These are phyloP conservation scores for Aspidapion aeneum DNA, from an alignment of 2,888 invertebrate genomes.

Conservation along the genomic window DNA sequence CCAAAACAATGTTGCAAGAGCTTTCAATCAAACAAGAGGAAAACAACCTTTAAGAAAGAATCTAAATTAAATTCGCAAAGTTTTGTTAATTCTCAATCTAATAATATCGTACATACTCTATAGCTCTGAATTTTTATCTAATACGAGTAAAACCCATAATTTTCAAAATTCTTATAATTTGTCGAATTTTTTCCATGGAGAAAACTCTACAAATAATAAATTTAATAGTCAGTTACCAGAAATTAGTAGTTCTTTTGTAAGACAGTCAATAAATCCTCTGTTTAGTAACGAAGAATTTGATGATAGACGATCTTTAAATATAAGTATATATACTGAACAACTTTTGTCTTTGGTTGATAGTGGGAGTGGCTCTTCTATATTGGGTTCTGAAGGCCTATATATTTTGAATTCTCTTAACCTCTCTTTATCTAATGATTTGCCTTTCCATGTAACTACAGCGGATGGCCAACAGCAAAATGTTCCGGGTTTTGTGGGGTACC, in stretches of 20 bases:
- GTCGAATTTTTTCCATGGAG: too few relatives aligned
- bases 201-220: too few relatives aligned
- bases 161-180: too few relatives aligned
- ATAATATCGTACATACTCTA: too few relatives aligned
- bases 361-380: constrained; percentile 3
- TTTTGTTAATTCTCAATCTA: neutral
- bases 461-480: constrained; percentile 9
- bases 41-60: neutral
- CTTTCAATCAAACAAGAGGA: neutral
- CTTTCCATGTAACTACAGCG: constrained; percentile 7
- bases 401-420: constrained; percentile 2
- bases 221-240: too few relatives aligned
- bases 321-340: neutral
- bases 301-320: constrained; percentile 5
- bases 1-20: neutral
- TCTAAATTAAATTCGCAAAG: neutral
- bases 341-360: constrained; percentile 10
- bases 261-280: constrained; percentile 4
- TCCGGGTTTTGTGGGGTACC: neutral
- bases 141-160: too few relatives aligned
- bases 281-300: constrained; percentile 5
- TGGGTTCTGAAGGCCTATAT: constrained; percentile 7
- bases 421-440: constrained; percentile 1
- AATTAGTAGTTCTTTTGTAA: too few relatives aligned
- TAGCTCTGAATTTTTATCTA: too few relatives aligned